These are phyloP conservation scores for Penaeus chinensis DNA, from an alignment of 1,140 invertebrate species.

Conservation along the genomic window DNA sequence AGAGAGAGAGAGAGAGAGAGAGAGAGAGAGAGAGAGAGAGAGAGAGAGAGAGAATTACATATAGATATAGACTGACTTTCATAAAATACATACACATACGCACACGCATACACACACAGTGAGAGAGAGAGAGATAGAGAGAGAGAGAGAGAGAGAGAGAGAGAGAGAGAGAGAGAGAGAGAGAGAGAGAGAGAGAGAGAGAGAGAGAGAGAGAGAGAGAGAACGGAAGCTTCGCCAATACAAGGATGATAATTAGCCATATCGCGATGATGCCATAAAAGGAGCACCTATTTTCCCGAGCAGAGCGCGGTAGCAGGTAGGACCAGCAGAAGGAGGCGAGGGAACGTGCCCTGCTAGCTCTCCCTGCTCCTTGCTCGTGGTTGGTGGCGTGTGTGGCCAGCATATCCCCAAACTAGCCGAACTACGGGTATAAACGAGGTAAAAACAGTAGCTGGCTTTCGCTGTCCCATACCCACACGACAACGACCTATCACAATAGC, in stretches of 20 bases:
- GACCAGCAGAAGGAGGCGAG: too few relatives aligned
- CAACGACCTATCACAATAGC: conserved; percentile 18
- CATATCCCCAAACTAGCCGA: too few relatives aligned
- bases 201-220: neutral
- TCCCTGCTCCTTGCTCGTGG: too few relatives aligned
- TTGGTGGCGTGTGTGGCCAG: too few relatives aligned
- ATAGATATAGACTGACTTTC: too few relatives aligned
- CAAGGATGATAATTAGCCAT: conserved; percentile 50
- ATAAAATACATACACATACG: too few relatives aligned
- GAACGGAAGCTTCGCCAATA: conserved; percentile 21
- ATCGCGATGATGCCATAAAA: conserved; percentile 38
- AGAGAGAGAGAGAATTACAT: conserved; percentile 24
- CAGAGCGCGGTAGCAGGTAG: neutral
- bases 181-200: conserved; percentile 34
- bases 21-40: conserved; percentile 13
- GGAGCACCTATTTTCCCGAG: conserved; percentile 22
- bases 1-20: conserved; percentile 3
- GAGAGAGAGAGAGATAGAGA: too few relatives aligned
- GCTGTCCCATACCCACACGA: neutral
- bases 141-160: conserved; percentile 2
- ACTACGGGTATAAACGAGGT: neutral
- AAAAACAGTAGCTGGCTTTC: neutral
- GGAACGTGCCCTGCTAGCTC: too few relatives aligned
- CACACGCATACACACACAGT: too few relatives aligned
- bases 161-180: conserved; percentile 20